These are phyloP conservation scores for Pangasianodon gigas DNA, from an alignment of 2,113 vertebrate genomes.

Conservation along the genomic window DNA sequence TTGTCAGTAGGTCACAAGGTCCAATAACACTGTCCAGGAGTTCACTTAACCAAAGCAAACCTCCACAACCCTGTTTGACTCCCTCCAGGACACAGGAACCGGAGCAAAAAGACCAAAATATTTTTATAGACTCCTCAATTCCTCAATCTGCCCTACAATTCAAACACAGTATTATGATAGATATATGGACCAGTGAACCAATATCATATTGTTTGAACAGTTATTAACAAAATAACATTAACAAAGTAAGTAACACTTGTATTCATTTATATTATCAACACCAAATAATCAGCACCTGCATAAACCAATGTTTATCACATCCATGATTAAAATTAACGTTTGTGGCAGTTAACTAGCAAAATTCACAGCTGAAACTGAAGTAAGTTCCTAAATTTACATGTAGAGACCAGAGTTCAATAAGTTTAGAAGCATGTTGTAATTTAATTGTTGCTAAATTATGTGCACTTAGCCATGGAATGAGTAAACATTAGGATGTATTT, in stretches of 20 bases:
- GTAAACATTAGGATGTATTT: neutral
- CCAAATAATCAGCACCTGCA: neutral
- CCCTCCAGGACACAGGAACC: slow-evolving; percentile 68
- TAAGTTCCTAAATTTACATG: neutral
- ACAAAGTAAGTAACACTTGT: neutral
- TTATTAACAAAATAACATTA: neutral
- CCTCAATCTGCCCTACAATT: neutral
- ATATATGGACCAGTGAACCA: neutral
- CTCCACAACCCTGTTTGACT: slow-evolving; percentile 61
- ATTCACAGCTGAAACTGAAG: neutral
- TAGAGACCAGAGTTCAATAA: neutral
- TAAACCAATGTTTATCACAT: neutral
- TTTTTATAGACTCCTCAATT: slow-evolving; percentile 41
- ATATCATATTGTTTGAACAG: neutral
- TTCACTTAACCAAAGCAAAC: slow-evolving; percentile 48
- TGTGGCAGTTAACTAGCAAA: neutral
- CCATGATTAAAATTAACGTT: neutral
- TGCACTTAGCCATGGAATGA: neutral
- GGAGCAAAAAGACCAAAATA: slow-evolving; percentile 54
- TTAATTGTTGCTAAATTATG: neutral
- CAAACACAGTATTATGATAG: neutral
- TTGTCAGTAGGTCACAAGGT: slow-evolving; percentile 51
- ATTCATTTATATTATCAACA: neutral
- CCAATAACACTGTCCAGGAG: slow-evolving; percentile 58
- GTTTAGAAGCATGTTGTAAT: neutral